phyloP scores from a whole-genome alignment of 2,113 vertebrate genomes.

The Etia nguti region DNA sequence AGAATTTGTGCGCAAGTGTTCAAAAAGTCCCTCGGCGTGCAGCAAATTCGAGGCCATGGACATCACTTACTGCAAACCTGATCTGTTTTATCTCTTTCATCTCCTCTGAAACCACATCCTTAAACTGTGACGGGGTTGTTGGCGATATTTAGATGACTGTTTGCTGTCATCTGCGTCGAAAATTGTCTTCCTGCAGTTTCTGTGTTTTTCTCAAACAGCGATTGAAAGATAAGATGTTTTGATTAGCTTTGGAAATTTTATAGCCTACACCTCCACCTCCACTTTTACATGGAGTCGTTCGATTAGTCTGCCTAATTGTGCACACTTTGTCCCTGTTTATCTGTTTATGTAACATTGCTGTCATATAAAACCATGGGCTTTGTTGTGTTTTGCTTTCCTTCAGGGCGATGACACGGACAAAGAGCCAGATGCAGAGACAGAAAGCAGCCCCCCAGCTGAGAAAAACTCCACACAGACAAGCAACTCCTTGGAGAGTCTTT shows the following conservation, averaged over 20 bases:
- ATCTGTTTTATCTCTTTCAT: slow-evolving; percentile 15
- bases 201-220: not conserved
- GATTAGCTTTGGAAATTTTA: not conserved
- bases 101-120: slow-evolving; percentile 41
- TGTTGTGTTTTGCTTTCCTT: not conserved
- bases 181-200: not conserved
- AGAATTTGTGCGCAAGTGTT: not conserved
- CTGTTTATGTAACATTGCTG: not conserved
- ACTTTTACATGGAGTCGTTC: not conserved
- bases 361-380: not conserved
- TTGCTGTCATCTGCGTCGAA: not conserved
- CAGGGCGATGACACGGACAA: slow-evolving; percentile 81
- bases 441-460: slow-evolving; percentile 63
- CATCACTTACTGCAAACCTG: not conserved
- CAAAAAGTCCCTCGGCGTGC: not conserved
- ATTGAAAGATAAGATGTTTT: not conserved
- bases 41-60: not conserved
- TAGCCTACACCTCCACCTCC: not conserved
- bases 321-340: not conserved
- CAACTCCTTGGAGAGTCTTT: slow-evolving; percentile 90
- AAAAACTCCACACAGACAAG: slow-evolving; percentile 74
- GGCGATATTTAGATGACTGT: not conserved
- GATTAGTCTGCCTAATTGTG: not conserved
- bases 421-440: slow-evolving; percentile 72
- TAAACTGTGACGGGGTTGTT: not conserved